These are phyloP conservation scores for Sterrhoptilus dennistouni DNA, from an alignment of 2,113 vertebrate species.

Conservation along the genomic window DNA sequence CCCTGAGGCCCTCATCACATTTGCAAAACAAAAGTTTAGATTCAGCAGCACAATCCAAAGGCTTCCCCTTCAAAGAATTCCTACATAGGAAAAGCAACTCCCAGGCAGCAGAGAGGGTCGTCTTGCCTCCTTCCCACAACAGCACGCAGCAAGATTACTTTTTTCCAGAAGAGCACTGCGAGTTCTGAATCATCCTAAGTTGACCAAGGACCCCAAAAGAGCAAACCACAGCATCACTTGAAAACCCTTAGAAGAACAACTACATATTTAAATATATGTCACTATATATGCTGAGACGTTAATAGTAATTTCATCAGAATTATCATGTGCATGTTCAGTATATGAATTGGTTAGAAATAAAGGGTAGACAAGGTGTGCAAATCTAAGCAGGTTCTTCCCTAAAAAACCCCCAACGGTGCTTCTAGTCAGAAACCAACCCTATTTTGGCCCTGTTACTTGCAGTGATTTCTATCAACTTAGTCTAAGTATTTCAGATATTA, in stretches of 20 bases:
- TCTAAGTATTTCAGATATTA: not conserved
- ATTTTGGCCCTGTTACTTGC: not conserved
- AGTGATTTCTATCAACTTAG: not conserved
- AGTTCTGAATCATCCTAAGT: not conserved
- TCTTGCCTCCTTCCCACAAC: not conserved
- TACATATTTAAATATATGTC: not conserved
- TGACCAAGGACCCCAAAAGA: not conserved
- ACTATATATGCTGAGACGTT: not conserved
- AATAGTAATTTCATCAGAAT: not conserved
- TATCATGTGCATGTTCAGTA: not conserved
- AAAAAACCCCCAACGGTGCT: not conserved
- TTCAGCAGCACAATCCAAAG: not conserved
- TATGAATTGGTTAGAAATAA: not conserved
- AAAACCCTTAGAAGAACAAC: not conserved
- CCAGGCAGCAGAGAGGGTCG: not conserved
- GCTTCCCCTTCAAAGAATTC: not conserved
- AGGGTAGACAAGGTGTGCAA: not conserved
- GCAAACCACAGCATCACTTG: not conserved
- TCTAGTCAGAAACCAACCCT: not conserved
- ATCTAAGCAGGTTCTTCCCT: not conserved
- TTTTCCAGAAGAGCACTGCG: not conserved
- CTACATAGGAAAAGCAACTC: not conserved
- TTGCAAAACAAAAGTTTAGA: not conserved
- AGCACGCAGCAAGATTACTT: not conserved
- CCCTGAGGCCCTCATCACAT: not conserved